Conservation (phyloP, 2,797 vertebrate species). For the Coregonus ussuriensis region DNA sequence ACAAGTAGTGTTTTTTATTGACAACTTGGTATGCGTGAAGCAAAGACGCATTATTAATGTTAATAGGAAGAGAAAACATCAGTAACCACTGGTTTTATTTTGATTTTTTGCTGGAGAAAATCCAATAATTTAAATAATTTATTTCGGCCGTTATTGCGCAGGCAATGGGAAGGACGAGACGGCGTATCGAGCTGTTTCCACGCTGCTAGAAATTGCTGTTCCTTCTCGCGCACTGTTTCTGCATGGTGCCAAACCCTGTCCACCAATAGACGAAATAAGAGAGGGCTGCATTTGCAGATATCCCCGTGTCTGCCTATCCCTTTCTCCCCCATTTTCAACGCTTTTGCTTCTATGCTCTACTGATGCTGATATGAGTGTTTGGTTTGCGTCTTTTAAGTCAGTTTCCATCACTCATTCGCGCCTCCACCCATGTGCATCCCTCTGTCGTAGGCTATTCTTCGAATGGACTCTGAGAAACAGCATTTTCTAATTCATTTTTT, state of each 20-base stretch:
- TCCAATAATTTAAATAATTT: background rate
- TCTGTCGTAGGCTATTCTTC: background rate
- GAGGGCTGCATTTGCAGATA: constrained; percentile 34
- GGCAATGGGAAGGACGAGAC: background rate
- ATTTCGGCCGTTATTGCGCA: background rate
- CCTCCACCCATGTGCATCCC: constrained; percentile 26
- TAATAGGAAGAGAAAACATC: no score
- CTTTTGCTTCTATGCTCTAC: constrained; percentile 25
- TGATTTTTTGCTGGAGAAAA: background rate
- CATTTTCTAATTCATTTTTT: background rate
- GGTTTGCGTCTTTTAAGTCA: constrained; percentile 50
- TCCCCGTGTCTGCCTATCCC: constrained; percentile 7
- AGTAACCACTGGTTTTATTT: no score
- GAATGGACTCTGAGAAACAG: constrained; percentile 2
- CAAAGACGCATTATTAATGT: background rate
- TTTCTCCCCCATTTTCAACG: constrained; percentile 27
- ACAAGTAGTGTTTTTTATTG: background rate
- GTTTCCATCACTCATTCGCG: constrained; percentile 33
- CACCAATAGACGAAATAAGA: constrained; percentile 3
- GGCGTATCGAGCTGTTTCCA: constrained; percentile 4
- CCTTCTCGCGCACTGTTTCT: constrained; percentile 10
- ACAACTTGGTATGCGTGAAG: background rate
- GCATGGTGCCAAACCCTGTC: constrained; percentile 19
- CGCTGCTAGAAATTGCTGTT: constrained; percentile 12
- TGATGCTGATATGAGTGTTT: constrained; percentile 41